Evolutionary conservation across 2,113 vertebrate genomes (phyloP).

Genomic region (Agapornis roseicollis): DNA sequence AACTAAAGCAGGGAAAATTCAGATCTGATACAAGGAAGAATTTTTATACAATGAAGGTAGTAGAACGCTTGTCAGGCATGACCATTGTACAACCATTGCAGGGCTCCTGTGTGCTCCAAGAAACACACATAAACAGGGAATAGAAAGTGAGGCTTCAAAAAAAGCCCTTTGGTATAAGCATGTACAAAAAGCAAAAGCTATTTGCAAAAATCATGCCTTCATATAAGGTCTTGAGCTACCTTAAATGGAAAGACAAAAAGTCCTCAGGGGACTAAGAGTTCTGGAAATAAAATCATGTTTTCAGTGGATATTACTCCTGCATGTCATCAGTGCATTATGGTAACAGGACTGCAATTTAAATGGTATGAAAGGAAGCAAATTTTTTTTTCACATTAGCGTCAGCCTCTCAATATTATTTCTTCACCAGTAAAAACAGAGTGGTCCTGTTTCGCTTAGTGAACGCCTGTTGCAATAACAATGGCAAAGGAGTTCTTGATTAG

Average conservation of each 20-base stretch:
- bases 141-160: not conserved
- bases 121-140: rapidly evolving
- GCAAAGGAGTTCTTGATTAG: not conserved
- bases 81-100: rapidly evolving
- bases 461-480: not conserved
- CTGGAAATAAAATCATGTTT: not conserved
- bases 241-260: not conserved
- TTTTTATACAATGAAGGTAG: not conserved
- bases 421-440: not conserved
- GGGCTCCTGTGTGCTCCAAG: not conserved
- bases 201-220: not conserved
- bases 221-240: not conserved
- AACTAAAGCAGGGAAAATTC: not conserved
- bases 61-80: rapidly evolving
- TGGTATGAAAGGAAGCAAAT: not conserved
- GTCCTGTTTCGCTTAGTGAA: not conserved
- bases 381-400: not conserved
- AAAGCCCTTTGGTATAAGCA: not conserved
- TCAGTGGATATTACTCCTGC: not conserved
- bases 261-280: not conserved
- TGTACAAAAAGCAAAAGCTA: not conserved
- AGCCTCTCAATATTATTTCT: not conserved
- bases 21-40: not conserved
- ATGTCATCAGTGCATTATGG: not conserved
- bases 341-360: not conserved